phyloP scores from a whole-genome alignment of 2,888 invertebrate genomes.

The Phalera bucephala region DNA sequence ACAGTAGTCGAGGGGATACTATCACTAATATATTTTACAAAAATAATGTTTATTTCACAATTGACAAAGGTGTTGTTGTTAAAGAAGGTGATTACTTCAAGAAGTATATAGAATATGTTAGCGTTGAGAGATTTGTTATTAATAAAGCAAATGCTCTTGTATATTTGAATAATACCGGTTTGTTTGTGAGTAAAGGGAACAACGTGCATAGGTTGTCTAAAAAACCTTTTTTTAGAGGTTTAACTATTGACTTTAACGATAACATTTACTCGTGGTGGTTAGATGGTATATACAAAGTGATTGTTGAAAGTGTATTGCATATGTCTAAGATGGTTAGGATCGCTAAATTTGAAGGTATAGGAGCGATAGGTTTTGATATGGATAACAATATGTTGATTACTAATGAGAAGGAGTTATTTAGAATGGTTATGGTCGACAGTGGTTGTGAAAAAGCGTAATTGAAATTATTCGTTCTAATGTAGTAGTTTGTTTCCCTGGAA shows the following conservation, averaged over 20 bases:
- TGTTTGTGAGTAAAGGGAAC: conserved; percentile 52
- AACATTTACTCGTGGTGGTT: conserved; percentile 69
- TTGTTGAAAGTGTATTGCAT: conserved; percentile 42
- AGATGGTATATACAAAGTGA: conserved; percentile 63
- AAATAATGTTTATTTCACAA: conserved; percentile 57
- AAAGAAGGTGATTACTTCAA: conserved; percentile 59
- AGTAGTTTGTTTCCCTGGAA: no score
- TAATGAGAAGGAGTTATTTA: conserved; percentile 48
- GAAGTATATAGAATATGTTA: conserved; percentile 42
- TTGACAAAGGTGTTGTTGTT: conserved; percentile 48
- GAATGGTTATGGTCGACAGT: conserved; percentile 35
- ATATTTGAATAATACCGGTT: conserved; percentile 51
- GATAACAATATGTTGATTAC: conserved; percentile 63
- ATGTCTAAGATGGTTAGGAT: conserved; percentile 51
- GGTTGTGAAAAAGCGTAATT: conserved; percentile 27
- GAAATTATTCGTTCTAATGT: no score
- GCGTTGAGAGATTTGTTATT: conserved; percentile 59
- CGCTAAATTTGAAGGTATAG: conserved; percentile 48
- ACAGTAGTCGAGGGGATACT: conserved; percentile 59
- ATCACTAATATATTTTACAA: conserved; percentile 58
- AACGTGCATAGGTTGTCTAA: conserved; percentile 47
- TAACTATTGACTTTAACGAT: conserved; percentile 59
- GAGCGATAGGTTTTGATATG: conserved; percentile 64
- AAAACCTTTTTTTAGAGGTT: conserved; percentile 62
- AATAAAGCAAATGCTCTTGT: conserved; percentile 57